phyloP scores from a whole-genome alignment of 2,888 invertebrate species.

The Agonopterix arenella region DNA sequence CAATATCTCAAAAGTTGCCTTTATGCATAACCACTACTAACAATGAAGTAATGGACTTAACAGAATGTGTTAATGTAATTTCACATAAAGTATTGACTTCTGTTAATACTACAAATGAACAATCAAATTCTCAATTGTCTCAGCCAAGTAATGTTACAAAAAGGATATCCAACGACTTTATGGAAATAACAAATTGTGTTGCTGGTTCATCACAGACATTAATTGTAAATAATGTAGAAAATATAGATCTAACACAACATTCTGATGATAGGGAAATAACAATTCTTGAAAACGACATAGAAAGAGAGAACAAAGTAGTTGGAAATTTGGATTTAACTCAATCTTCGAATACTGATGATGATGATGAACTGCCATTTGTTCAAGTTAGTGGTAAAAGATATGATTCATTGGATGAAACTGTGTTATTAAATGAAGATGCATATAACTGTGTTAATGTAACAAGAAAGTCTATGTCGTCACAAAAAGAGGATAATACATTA shows the following conservation, averaged over 20 bases:
- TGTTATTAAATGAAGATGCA: slow-evolving; percentile 18
- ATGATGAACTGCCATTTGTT: slow-evolving; percentile 37
- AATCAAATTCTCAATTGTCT: slow-evolving; percentile 15
- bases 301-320: slow-evolving; percentile 7
- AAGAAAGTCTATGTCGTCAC: not conserved
- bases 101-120: slow-evolving; percentile 3
- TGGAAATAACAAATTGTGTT: slow-evolving; percentile 59
- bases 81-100: slow-evolving; percentile 5
- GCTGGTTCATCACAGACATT: slow-evolving; percentile 20
- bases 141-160: slow-evolving; percentile 28
- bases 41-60: slow-evolving; percentile 35
- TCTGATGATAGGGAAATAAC: slow-evolving; percentile 12
- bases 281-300: slow-evolving; percentile 3
- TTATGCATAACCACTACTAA: too few species aligned
- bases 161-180: slow-evolving; percentile 44
- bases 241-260: slow-evolving; percentile 35
- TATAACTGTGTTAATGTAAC: slow-evolving; percentile 1
- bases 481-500: not conserved
- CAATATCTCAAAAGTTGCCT: slow-evolving; percentile 10
- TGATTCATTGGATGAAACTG: slow-evolving; percentile 33
- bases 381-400: slow-evolving; percentile 23
- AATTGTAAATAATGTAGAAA: slow-evolving; percentile 14
- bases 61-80: slow-evolving; percentile 29
- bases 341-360: slow-evolving; percentile 40
- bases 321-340: slow-evolving; percentile 44